Conservation (phyloP, 2,113 vertebrate genomes). For the Mellivora capensis region DNA sequence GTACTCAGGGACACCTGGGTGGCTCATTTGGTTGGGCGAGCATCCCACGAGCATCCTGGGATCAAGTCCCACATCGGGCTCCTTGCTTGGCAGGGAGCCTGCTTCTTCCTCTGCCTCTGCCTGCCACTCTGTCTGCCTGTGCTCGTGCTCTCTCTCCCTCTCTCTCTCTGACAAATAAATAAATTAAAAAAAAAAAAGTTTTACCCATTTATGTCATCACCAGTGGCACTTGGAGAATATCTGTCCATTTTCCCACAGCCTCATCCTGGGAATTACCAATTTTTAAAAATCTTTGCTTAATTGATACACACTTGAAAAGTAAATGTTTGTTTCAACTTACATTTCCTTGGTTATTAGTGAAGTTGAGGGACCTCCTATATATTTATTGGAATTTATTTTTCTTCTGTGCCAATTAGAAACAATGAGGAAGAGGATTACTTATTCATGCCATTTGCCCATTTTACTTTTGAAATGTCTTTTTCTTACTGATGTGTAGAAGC, state of each 20-base stretch:
- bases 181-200: too few species aligned
- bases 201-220: not conserved
- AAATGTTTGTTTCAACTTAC: not conserved
- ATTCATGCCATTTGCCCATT: not conserved
- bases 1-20: too few species aligned
- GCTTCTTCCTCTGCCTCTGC: too few species aligned
- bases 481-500: not conserved
- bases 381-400: constrained; percentile 16
- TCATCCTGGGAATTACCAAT: not conserved
- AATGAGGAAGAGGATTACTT: not conserved
- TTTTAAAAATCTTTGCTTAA: constrained; percentile 20
- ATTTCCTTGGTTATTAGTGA: constrained; percentile 18
- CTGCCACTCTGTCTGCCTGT: too few species aligned
- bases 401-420: not conserved
- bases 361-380: not conserved
- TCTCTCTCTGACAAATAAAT: too few species aligned
- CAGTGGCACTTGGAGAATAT: not conserved
- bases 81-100: too few species aligned
- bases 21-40: too few species aligned
- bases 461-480: not conserved
- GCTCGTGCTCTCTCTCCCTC: too few species aligned
- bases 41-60: too few species aligned
- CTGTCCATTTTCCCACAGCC: not conserved
- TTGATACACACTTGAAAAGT: constrained; percentile 5
- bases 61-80: too few species aligned